These are phyloP conservation scores for Poecile atricapillus DNA, from an alignment of 2,113 vertebrate genomes.

Conservation along the genomic window DNA sequence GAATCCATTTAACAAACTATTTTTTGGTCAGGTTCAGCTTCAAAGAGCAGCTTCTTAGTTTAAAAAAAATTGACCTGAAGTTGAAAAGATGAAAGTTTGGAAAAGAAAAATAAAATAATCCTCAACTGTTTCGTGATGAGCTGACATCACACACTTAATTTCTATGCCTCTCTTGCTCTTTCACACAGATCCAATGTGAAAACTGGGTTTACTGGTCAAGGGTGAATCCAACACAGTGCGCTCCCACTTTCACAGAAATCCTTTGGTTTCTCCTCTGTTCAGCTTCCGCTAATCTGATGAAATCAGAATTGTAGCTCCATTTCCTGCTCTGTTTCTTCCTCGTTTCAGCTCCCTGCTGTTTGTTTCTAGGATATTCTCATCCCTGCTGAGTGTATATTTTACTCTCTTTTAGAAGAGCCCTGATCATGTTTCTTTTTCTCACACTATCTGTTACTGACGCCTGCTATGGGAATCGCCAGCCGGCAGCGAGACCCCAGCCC, in stretches of 20 bases:
- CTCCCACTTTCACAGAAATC: not conserved
- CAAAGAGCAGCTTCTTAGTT: not conserved
- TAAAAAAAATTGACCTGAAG: not conserved
- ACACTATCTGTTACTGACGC: constrained; percentile 44
- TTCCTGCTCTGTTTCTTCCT: constrained; percentile 46
- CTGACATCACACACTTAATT: not conserved
- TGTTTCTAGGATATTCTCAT: constrained; percentile 58
- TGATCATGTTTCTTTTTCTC: constrained; percentile 60
- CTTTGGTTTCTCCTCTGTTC: not conserved
- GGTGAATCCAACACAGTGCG: not conserved
- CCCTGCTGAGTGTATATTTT: constrained; percentile 59
- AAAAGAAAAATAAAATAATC: not conserved
- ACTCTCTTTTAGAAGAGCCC: constrained; percentile 20
- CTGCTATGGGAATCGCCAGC: constrained; percentile 37
- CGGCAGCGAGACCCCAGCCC: not conserved
- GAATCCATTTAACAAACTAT: not conserved
- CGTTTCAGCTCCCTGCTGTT: constrained; percentile 25
- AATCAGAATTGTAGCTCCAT: constrained; percentile 41
- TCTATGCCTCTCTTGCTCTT: not conserved
- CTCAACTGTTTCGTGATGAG: not conserved
- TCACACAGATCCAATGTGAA: not conserved
- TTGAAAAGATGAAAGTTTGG: not conserved
- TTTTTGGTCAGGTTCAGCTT: not conserved
- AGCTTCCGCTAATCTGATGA: constrained; percentile 14
- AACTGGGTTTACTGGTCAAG: not conserved